Base-by-base conservation (phyloP, 2,113 vertebrate genomes). In the Brachionichthys hirsutus region DNA sequence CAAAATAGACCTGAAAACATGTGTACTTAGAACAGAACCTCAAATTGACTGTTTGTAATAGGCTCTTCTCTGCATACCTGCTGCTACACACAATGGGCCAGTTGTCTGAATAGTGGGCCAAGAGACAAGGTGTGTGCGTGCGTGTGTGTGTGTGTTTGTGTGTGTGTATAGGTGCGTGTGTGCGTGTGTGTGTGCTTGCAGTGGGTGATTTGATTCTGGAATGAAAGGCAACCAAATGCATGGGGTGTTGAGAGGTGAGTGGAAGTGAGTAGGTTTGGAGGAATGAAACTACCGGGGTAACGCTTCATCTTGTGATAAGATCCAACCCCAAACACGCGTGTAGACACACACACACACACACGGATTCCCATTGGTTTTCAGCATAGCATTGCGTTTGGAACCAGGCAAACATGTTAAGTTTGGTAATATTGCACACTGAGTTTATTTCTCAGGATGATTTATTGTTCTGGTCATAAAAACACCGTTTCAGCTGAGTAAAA, bases 61-160 rank as follows among this genome's bases (percentile, higher is more conserved):
- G 51, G 59, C 52, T 78, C 68, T 53, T 79, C 67, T 61, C 54
- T 77, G 78, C 85, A 87, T 88, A 86, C 89, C 82, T 89, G 78
- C 54, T 46, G 43, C 65, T 51, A 46, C 73, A 87, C 77, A 95
- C 93, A 95, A 94, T 92, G 90, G 90, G 66, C 78, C 80, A 87
- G 91, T 95, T 95, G 92, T 89, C 63, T 63, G 61, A 60, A 76
- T 76, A 72, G 83, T 57, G 65, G 85, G 67, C 61, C 71, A 70
- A 69, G 60, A 77, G 64, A 42, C 52, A 72, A 58, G 56, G 55
- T 56, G 40, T 56, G 60, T 58, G 63, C 38, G 40, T 61, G 45
- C 51, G 62, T 45, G 43, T 62, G 60, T 47, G 54, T 38, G 56
- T 41, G 51, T 38, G 22, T 62, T 55, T 72, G 60, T 51, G 66